These are phyloP conservation scores for Atrina japonica DNA, from an alignment of 2,888 invertebrate genomes.

Conservation along the genomic window DNA sequence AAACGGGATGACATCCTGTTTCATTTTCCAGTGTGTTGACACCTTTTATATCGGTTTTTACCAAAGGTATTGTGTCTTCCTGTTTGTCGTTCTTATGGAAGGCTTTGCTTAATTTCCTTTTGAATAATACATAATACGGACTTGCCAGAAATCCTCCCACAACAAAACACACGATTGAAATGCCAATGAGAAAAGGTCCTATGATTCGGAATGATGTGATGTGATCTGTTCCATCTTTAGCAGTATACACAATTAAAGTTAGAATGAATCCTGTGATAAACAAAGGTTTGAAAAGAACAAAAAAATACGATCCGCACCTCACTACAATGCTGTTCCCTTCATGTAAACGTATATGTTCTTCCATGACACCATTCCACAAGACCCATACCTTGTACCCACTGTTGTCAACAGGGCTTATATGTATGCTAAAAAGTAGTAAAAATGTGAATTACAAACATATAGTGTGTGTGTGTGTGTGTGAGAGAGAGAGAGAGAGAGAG, in stretches of 20 bases:
- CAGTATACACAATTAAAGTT: slow-evolving; percentile 28
- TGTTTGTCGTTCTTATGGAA: no score
- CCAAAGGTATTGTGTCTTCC: no score
- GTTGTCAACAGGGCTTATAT: no score
- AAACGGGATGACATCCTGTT: no score
- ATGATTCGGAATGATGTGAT: slow-evolving; percentile 27
- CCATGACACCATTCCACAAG: no score
- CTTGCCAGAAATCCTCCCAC: slow-evolving; percentile 10
- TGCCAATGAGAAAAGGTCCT: slow-evolving; percentile 16
- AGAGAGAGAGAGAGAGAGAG: neutral
- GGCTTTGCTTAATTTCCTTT: no score
- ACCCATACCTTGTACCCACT: no score
- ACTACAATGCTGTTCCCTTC: neutral
- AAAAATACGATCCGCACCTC: slow-evolving; percentile 1
- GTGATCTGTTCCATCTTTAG: slow-evolving; percentile 8
- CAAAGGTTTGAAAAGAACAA: slow-evolving; percentile 23
- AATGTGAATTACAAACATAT: no score
- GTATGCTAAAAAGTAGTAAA: no score
- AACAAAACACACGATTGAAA: slow-evolving; percentile 6
- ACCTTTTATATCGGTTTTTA: no score
- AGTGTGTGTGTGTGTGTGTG: neutral
- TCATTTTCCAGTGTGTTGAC: no score
- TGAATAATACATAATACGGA: slow-evolving; percentile 6
- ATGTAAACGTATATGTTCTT: no score
- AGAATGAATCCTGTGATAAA: slow-evolving; percentile 24